Base-by-base conservation (phyloP, 2,888 invertebrate genomes). In the Axea sp. region DNA sequence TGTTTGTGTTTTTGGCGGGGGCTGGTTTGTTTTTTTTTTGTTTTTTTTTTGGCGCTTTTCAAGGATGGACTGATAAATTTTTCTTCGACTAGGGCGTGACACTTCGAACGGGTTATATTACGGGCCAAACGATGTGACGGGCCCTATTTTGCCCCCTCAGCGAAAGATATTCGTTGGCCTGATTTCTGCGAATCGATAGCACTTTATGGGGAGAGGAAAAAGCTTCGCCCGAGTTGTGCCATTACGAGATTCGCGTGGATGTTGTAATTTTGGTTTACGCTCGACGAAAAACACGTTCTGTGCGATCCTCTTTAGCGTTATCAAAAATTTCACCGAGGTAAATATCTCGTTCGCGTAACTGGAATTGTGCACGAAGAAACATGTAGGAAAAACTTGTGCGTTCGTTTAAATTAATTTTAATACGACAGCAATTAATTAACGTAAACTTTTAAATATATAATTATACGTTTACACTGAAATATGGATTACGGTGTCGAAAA, bases 131-230 rank as follows among this genome's bases (percentile, higher is more conserved):
- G 31, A 60, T 60, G 30, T 60, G 37, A 59, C 57, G 31, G 12
- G 8, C 7, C 33, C 49, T 24, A 30, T 59, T 31, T 49, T 39
- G 67, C 51, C 19, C 51, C 51, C 31, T 43, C 49, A 59, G 57
- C 59, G 26, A 45, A 43, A 60, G 45, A 47, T 67, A 39, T 67
- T 67, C 67, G 37, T 47, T 67, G 67, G 57, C 67, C 45, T 67
- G 67, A 67, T 67, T 67, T 57, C 47, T 22, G 19, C 3, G 22
- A 67, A 67, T 67, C 67, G 67, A 67, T 67, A 67, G 17, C 35
- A n/a, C 37, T 67, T 67, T 57, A 53, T 45, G 65, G 65, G 45
- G 43, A 45, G 37, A 33, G 39, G 37, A 53, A 45, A 65, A 51
- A 64, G 43, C 62, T 62, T 51, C 31, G 51, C 28, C 39, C 60